Evolutionary conservation across 1,140 invertebrate species (phyloP), one percentile per base, ranked within the genome.

Genomic region (Ceratina japonica): DNA sequence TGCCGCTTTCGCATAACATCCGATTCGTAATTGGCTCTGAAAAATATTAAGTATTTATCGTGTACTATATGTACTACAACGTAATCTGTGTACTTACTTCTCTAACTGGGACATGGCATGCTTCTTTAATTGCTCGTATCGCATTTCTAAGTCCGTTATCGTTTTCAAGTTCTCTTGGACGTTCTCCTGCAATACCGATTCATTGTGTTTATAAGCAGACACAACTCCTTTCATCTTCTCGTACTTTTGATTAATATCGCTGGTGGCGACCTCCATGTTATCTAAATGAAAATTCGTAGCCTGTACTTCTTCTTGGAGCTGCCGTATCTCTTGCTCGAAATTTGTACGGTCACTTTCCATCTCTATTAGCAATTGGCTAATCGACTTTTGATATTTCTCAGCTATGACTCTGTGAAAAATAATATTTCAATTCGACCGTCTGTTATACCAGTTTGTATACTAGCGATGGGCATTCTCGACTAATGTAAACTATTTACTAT

Each of bases 181-280:
- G 88, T 93, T 94, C 76, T 93, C 93, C 86, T 94, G 95, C 44
- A 95, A 87, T 22, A 93, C 92, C 37, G 92, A 90, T 89, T 95
- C 95, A 89, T 95, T 95, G 91, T 93, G 94, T 89, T 95, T 95
- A 65, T 94, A 94, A 2, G 92, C 93, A 77, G 95, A 94, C 3
- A 95, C 93, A 20, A 95, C 93, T 56, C 91, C 89, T 87, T 95
- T 95, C 0, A 94, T 91, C 79, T 94, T 93, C 83, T 96, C 95
- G 87, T 95, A 96, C 83, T 94, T 94, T 91, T 91, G 92, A 85
- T 96, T 95, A 27, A 96, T 93, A 87, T 96, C 95, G 79, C 94
- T 95, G 84, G 96, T 96, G 0, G 95, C 95, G 70, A 93, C 93
- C 89, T 96, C 95, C 15, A 95, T 94, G 81, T 94, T 95, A 52